These are phyloP conservation scores for Trachurus trachurus DNA, from an alignment of 2,797 vertebrate genomes.

Conservation along the genomic window DNA sequence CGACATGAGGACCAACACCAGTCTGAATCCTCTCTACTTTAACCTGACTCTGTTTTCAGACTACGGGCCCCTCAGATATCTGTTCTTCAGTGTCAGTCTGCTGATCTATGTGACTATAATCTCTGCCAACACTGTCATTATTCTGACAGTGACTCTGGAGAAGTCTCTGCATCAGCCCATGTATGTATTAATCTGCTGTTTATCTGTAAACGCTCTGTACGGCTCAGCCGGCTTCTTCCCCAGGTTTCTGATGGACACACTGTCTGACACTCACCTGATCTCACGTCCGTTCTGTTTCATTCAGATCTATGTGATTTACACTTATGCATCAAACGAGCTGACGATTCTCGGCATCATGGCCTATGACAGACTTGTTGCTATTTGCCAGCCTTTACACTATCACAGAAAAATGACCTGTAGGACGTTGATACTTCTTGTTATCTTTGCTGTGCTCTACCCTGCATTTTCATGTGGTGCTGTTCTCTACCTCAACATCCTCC, in stretches of 20 bases:
- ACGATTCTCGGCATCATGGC: slow-evolving; percentile 55
- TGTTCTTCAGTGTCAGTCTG: slow-evolving; percentile 34
- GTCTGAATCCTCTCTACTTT: slow-evolving; percentile 8
- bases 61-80: slow-evolving; percentile 14
- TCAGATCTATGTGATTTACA: slow-evolving; percentile 58
- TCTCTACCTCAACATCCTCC: not conserved
- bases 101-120: slow-evolving; percentile 26
- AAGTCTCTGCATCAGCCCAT: slow-evolving; percentile 66
- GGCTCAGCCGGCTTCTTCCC: slow-evolving; percentile 65
- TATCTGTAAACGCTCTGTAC: slow-evolving; percentile 61
- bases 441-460: slow-evolving; percentile 27
- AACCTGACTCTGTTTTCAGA: slow-evolving; percentile 38
- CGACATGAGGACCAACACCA: slow-evolving; percentile 28
- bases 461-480: not conserved
- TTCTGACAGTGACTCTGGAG: slow-evolving; percentile 26
- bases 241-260: slow-evolving; percentile 57
- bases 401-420: slow-evolving; percentile 45
- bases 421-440: not conserved
- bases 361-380: slow-evolving; percentile 63
- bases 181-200: slow-evolving; percentile 60
- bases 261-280: slow-evolving; percentile 61
- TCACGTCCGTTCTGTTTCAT: slow-evolving; percentile 46
- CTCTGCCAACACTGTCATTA: slow-evolving; percentile 30
- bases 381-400: slow-evolving; percentile 65
- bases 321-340: slow-evolving; percentile 36